A percentile compares a stretch with the other conserved stretches of the same genome.
These are phyloP conservation scores for Sylvilagus bachmani DNA, from an alignment of 2,113 vertebrate genomes.

Conservation along the genomic window DNA sequence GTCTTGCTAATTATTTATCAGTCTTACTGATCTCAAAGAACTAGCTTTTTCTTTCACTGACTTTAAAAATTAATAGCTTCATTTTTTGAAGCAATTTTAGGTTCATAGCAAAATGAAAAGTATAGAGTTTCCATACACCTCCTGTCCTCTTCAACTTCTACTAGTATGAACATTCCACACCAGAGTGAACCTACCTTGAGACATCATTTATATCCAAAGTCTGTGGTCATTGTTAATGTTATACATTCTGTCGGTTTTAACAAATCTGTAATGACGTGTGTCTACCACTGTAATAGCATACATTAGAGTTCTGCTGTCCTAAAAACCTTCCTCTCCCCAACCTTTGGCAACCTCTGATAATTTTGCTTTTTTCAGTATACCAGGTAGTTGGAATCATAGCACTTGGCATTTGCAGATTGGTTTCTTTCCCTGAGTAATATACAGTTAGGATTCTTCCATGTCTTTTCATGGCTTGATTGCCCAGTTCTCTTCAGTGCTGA, in stretches of 20 bases:
- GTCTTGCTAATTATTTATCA: not conserved
- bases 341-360: not conserved
- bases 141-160: too few species aligned
- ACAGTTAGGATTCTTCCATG: not conserved
- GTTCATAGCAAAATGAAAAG: not conserved
- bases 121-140: not conserved
- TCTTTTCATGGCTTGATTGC: not conserved
- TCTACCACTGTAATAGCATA: not conserved
- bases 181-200: not conserved
- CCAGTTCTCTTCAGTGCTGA: not conserved
- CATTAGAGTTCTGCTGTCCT: not conserved
- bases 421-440: not conserved
- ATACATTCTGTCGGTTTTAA: not conserved
- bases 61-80: not conserved
- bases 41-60: slow-evolving; percentile 2
- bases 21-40: not conserved
- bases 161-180: not conserved
- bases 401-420: not conserved
- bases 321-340: not conserved
- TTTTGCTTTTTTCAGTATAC: not conserved
- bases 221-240: not conserved
- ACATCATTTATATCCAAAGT: not conserved
- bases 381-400: not conserved
- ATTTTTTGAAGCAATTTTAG: slow-evolving; percentile 21
- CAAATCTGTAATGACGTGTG: not conserved